Evolutionary conservation across 2,797 vertebrate genomes (phyloP), one percentile per base, ranked within the genome.

Genomic region (Oryzias sinensis): DNA sequence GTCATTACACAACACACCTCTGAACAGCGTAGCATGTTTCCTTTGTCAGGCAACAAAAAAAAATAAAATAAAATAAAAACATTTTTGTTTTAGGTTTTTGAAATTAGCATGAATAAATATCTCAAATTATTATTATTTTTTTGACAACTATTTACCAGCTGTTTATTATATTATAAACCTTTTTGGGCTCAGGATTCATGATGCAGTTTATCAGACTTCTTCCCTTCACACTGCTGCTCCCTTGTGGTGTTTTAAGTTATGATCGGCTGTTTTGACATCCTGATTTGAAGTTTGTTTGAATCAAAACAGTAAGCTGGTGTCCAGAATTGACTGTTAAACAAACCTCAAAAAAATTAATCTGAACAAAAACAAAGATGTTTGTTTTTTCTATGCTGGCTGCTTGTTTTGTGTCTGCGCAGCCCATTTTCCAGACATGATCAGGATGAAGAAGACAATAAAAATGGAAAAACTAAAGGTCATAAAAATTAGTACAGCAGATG

Each of bases 191-290:
- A 56, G 29, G 53, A 49, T 49, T 46, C 24, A 24, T 49, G 52
- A 60, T 42, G 33, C 18, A 13, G 54, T 73, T 55, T 2, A 50
- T 51, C 49, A 63, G 45, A 33, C 50, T 15, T 22, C 84, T 88
- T 81, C 68, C 81, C 77, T 82, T 90, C 57, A 86, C 90, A 78
- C 88, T 93, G 86, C 91, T 93, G 90, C 90, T 84, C 86, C 88
- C 91, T 89, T 88, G 89, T 93, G 91, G 88, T 64, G 77, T 47
- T 56, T 78, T 17, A 17, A 65, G 62, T 85, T 70, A 87, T 79
- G 46, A 83, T 65, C 44, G 45, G 48, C 49, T 49, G 53, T 5
- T 67, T 37, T 60, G 58, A 84, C 68, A 62, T 37, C 33, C 33
- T 11, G 9, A 37, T 37, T 37, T 37, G 9, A 37, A 37, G 33